Percentiles rank a stretch among this genome's conserved stretches.
Evolutionary conservation across 2,888 invertebrate species (phyloP).

Genomic region (Petrolisthes manimaculis): DNA sequence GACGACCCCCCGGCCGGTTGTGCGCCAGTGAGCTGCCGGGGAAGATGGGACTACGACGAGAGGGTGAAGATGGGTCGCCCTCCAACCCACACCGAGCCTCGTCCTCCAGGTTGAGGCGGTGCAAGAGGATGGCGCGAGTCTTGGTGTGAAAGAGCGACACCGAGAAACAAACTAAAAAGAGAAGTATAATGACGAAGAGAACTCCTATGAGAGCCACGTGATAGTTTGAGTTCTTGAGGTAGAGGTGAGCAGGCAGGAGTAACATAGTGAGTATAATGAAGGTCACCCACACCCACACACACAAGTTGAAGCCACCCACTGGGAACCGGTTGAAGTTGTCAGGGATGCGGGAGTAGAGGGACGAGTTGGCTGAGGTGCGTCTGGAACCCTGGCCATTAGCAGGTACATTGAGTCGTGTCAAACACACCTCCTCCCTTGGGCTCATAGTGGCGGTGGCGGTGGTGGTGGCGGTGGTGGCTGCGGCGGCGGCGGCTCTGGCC

Average conservation of each 20-base stretch:
- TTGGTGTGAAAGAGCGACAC: slow-evolving; percentile 65
- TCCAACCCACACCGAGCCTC: slow-evolving; percentile 46
- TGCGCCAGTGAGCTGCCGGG: slow-evolving; percentile 17
- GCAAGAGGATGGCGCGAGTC: slow-evolving; percentile 62
- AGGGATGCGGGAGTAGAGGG: slow-evolving; percentile 39
- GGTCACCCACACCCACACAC: slow-evolving; percentile 47
- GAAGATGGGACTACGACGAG: slow-evolving; percentile 42
- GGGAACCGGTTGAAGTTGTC: slow-evolving; percentile 62
- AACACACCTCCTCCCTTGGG: slow-evolving; percentile 35
- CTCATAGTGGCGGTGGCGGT: slow-evolving; percentile 4
- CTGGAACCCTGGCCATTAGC: slow-evolving; percentile 2
- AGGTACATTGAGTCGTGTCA: slow-evolving; percentile 32
- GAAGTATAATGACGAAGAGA: slow-evolving; percentile 61
- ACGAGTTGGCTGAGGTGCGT: slow-evolving; percentile 33
- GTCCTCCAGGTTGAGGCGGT: slow-evolving; percentile 62
- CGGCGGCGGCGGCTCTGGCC: neutral
- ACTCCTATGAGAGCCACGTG: slow-evolving; percentile 57
- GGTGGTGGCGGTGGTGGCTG: slow-evolving; percentile 3
- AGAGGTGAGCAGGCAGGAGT: slow-evolving; percentile 63
- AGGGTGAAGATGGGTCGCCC: slow-evolving; percentile 14
- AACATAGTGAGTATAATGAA: slow-evolving; percentile 60
- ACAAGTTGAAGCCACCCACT: slow-evolving; percentile 61
- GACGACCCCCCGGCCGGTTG: slow-evolving; percentile 17
- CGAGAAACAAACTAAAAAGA: slow-evolving; percentile 64
- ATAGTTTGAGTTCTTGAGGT: slow-evolving; percentile 61